Percentiles rank a stretch among this genome's conserved stretches.
These are phyloP conservation scores for Lissonota sp. DNA, from an alignment of 2,888 invertebrate species.

Conservation along the genomic window DNA sequence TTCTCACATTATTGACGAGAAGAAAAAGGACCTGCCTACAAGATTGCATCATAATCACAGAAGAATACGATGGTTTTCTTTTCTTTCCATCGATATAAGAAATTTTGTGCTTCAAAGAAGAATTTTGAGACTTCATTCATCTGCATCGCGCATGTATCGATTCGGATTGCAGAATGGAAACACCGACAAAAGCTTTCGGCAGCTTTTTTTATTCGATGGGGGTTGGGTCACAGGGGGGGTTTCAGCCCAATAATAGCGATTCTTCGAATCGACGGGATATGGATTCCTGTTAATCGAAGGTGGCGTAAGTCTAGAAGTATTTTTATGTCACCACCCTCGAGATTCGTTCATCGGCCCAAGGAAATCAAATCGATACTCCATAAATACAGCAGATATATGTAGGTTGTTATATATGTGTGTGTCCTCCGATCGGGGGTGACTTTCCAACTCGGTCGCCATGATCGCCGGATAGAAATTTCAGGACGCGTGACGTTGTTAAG, in stretches of 20 bases:
- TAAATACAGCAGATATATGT: neutral
- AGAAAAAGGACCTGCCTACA: constrained; percentile 36
- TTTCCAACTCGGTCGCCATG: constrained; percentile 69
- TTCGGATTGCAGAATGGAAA: constrained; percentile 32
- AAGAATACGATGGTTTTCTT: constrained; percentile 17
- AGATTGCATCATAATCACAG: neutral
- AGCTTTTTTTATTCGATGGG: constrained; percentile 11
- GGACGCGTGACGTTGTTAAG: constrained; percentile 80
- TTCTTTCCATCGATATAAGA: neutral
- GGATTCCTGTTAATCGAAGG: constrained; percentile 78
- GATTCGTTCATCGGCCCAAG: constrained; percentile 54
- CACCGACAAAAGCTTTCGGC: constrained; percentile 1
- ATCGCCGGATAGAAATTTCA: constrained; percentile 78
- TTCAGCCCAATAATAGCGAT: neutral
- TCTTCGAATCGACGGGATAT: constrained; percentile 51
- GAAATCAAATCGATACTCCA: constrained; percentile 38
- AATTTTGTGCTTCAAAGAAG: neutral
- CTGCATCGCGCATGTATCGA: constrained; percentile 13
- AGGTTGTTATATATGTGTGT: neutral
- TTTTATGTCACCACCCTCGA: constrained; percentile 74
- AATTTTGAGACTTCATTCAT: neutral
- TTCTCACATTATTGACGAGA: constrained; percentile 34
- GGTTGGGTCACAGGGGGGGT: neutral
- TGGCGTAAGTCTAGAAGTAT: constrained; percentile 78
- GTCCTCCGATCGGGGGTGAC: neutral